Percentiles rank a stretch among this genome's conserved stretches.
Evolutionary conservation across 2,113 vertebrate genomes (phyloP).

Genomic region (Sminthopsis crassicaudata): DNA sequence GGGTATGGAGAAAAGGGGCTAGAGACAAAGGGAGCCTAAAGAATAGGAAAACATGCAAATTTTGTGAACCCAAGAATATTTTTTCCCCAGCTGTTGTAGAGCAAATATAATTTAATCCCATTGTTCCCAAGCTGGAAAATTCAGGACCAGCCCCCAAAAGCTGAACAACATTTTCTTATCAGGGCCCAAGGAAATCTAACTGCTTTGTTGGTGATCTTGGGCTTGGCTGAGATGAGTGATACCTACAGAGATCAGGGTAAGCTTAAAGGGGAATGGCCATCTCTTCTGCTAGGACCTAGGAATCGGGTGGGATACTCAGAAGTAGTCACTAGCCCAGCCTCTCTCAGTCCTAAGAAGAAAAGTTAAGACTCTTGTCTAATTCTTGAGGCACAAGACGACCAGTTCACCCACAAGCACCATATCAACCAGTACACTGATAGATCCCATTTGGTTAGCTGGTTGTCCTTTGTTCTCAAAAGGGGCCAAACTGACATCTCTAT

Average conservation of each 20-base stretch:
- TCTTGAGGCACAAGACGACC: neutral
- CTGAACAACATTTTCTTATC: no score
- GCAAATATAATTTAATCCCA: neutral
- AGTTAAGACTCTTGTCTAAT: neutral
- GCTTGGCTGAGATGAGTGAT: neutral
- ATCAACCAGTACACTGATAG: neutral
- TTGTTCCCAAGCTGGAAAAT: neutral
- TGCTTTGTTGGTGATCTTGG: neutral
- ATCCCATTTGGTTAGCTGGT: neutral
- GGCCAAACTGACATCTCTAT: no score
- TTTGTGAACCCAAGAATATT: neutral
- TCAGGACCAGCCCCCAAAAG: neutral
- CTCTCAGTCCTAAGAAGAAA: neutral
- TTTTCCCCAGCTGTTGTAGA: neutral
- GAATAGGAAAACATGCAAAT: neutral
- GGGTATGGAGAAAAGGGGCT: neutral
- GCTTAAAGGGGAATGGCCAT: neutral
- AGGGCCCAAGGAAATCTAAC: accelerated
- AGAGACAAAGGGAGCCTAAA: accelerated
- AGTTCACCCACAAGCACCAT: neutral
- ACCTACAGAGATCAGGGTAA: neutral
- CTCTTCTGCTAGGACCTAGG: neutral
- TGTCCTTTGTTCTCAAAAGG: no score
- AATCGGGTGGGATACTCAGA: neutral
- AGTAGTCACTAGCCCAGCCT: neutral